Evolutionary conservation across 2,888 invertebrate genomes (phyloP).

Genomic region (Drosophila demipolita): DNA sequence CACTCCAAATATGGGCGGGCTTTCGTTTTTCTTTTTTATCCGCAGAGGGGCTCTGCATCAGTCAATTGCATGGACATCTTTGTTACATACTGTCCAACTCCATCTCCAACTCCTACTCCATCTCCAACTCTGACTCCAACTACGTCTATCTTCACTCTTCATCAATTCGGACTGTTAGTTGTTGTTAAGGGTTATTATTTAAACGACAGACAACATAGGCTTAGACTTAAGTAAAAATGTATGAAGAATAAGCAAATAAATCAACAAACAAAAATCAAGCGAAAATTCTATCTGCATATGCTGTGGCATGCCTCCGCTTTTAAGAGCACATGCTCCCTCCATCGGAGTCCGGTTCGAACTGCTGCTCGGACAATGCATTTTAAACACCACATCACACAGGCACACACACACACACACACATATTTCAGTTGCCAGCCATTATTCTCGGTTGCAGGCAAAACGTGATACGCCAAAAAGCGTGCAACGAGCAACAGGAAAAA

Average conservation of each 20-base stretch:
- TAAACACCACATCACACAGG: not conserved
- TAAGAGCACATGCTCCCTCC: conserved; percentile 22
- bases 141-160: conserved; percentile 29
- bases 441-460: conserved; percentile 54
- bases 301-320: conserved; percentile 60
- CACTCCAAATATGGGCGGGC: conserved; percentile 39
- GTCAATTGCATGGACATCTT: conserved; percentile 61
- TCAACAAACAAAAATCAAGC: conserved; percentile 57
- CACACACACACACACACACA: not conserved
- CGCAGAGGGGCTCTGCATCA: conserved; percentile 18
- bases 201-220: conserved; percentile 57
- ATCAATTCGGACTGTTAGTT: conserved; percentile 59
- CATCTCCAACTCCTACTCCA: conserved; percentile 11
- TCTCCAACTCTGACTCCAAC: conserved; percentile 15
- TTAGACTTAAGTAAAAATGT: conserved; percentile 66
- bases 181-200: conserved; percentile 68
- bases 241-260: conserved; percentile 66
- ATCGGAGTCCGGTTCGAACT: conserved; percentile 43
- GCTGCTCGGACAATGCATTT: conserved; percentile 70
- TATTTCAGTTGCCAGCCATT: conserved; percentile 3
- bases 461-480: conserved; percentile 69
- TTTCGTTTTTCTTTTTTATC: conserved; percentile 13
- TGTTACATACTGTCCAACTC: conserved; percentile 46
- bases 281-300: conserved; percentile 53
- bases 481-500: conserved; percentile 52